Evolutionary conservation across 2,888 invertebrate species (phyloP).

Genomic region (Trichopria drosophilae): DNA sequence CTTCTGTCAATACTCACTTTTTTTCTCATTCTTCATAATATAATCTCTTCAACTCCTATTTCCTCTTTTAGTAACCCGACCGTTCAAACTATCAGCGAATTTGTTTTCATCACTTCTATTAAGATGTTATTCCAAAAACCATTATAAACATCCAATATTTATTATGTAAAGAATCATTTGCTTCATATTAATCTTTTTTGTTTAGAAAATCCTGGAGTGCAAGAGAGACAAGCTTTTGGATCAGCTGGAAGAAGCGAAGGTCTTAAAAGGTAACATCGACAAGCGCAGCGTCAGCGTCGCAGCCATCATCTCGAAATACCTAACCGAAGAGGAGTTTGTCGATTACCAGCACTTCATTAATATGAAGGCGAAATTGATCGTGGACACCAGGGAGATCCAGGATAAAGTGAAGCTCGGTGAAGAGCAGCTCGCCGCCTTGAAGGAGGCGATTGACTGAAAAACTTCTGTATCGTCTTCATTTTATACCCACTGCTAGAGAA

Average conservation of each 20-base stretch:
- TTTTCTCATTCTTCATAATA: too few relatives aligned
- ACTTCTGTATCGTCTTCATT: constrained; percentile 10
- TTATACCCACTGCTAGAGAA: constrained; percentile 16
- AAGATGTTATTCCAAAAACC: too few relatives aligned
- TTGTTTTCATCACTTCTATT: too few relatives aligned
- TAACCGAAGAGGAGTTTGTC: constrained; percentile 73
- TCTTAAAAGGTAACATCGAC: constrained; percentile 79
- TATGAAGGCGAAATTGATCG: constrained; percentile 83
- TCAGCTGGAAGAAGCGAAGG: constrained; percentile 81
- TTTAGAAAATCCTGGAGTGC: constrained; percentile 68
- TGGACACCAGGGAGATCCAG: constrained; percentile 79
- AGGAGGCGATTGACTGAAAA: constrained; percentile 61
- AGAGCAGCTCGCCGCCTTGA: constrained; percentile 75
- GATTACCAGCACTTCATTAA: constrained; percentile 84
- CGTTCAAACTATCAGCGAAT: not conserved
- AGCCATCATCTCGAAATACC: constrained; percentile 70
- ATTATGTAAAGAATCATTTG: too few relatives aligned
- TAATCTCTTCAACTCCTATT: too few relatives aligned
- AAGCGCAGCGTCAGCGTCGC: constrained; percentile 73
- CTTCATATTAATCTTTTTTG: constrained; percentile 12
- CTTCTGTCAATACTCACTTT: too few relatives aligned
- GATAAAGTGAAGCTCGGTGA: constrained; percentile 82
- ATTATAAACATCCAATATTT: not conserved
- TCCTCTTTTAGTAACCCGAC: too few relatives aligned
- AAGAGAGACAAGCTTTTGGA: constrained; percentile 76